Conservation (phyloP, 2,888 invertebrate species). For the Dynastes maya region DNA sequence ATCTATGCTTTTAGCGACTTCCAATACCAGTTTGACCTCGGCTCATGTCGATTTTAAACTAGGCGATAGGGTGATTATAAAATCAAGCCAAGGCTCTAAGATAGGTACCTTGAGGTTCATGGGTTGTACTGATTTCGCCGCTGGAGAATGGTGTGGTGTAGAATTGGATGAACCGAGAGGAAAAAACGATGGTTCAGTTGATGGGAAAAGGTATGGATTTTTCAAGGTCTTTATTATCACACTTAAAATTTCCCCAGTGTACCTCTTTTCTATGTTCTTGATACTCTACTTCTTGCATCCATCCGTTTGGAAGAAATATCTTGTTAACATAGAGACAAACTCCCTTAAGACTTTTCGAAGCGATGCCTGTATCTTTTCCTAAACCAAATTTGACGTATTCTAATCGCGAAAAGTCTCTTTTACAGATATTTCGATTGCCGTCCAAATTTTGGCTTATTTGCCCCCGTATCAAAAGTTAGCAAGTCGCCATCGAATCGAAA, state of each 20-base stretch:
- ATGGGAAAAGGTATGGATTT: constrained; percentile 81
- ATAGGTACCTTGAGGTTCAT: constrained; percentile 89
- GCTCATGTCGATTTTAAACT: constrained; percentile 79
- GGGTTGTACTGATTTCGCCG: constrained; percentile 91
- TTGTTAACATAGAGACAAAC: too few relatives aligned
- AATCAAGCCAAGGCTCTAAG: constrained; percentile 89
- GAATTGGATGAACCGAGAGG: constrained; percentile 95
- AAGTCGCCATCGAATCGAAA: constrained; percentile 85
- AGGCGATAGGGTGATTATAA: constrained; percentile 94
- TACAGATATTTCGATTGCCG: constrained; percentile 94
- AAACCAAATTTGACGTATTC: not conserved
- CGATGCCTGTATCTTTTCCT: not conserved
- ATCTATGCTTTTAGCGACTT: constrained; percentile 67
- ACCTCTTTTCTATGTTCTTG: too few relatives aligned
- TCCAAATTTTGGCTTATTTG: constrained; percentile 93
- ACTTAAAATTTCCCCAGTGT: too few relatives aligned
- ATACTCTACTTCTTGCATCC: too few relatives aligned
- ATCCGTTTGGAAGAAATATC: too few relatives aligned
- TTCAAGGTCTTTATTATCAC: too few relatives aligned
- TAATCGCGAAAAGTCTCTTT: not conserved
- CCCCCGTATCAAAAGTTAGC: constrained; percentile 91
- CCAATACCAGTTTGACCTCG: constrained; percentile 72
- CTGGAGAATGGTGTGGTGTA: constrained; percentile 96
- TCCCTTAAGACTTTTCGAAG: too few relatives aligned
- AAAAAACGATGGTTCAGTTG: constrained; percentile 96